Evolutionary conservation across 2,888 invertebrate species (phyloP).

Genomic region (Drosophila mettleri): DNA sequence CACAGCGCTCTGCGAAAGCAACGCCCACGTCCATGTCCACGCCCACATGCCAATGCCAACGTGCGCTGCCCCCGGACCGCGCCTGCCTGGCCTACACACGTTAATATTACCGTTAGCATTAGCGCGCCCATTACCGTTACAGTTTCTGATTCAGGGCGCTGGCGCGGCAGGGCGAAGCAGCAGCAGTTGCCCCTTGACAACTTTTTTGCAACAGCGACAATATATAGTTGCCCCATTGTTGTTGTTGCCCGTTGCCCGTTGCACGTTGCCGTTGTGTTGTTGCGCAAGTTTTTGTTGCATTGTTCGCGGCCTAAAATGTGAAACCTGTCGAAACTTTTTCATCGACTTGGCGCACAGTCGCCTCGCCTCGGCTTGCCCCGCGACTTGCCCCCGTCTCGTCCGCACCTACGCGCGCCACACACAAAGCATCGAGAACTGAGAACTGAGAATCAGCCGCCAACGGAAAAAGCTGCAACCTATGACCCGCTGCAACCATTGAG

Average conservation of each 20-base stretch:
- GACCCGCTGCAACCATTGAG: constrained; percentile 21
- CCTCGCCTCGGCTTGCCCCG: constrained; percentile 1
- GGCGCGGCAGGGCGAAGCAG: background rate
- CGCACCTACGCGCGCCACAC: constrained; percentile 49
- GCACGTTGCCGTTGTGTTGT: too few relatives aligned
- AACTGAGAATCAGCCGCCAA: constrained; percentile 9
- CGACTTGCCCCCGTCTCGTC: constrained; percentile 6
- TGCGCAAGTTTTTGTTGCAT: constrained; percentile 48
- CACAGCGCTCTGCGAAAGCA: background rate
- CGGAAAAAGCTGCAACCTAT: constrained; percentile 25
- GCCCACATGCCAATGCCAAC: constrained; percentile 11
- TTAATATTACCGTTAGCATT: constrained; percentile 39
- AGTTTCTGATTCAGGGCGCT: constrained; percentile 21
- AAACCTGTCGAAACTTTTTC: constrained; percentile 73
- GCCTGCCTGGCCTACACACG: background rate
- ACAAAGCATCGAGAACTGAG: constrained; percentile 22
- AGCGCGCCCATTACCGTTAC: constrained; percentile 36
- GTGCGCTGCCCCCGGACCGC: background rate
- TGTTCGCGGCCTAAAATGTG: constrained; percentile 69
- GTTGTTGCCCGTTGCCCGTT: too few relatives aligned
- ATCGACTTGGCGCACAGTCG: constrained; percentile 54
- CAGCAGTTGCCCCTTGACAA: constrained; percentile 13
- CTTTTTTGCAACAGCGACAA: constrained; percentile 11
- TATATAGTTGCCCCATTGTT: constrained; percentile 5
- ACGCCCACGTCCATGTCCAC: constrained; percentile 11